These are phyloP conservation scores for Propsilocerus akamusi DNA, from an alignment of 1,140 invertebrate genomes.

Conservation along the genomic window DNA sequence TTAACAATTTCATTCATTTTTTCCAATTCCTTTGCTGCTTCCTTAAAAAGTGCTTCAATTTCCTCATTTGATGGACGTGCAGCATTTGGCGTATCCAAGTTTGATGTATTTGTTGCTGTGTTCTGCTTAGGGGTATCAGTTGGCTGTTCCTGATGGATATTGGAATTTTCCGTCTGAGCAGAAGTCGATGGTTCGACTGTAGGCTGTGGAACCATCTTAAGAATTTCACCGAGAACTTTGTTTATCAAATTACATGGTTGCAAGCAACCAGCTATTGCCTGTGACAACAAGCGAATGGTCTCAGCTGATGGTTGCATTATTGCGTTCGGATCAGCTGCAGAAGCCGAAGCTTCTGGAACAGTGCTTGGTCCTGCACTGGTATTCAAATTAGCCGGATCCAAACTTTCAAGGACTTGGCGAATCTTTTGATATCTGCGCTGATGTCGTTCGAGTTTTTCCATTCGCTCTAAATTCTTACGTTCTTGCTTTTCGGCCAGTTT, in stretches of 20 bases:
- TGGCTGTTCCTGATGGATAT: neutral
- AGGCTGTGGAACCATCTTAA: neutral
- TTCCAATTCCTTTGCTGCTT: neutral
- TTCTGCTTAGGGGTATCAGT: neutral
- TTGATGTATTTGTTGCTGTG: neutral
- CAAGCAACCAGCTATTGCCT: neutral
- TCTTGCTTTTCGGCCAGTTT: neutral
- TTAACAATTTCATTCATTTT: conserved; percentile 2
- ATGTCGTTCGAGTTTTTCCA: neutral
- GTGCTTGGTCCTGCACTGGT: neutral
- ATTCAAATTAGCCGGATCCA: neutral
- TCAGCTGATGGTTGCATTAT: neutral
- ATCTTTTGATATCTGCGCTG: neutral
- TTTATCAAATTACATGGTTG: neutral
- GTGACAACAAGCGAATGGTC: neutral
- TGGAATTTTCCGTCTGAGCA: neutral
- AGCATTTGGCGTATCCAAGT: neutral
- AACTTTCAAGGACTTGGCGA: neutral
- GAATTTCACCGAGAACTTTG: neutral
- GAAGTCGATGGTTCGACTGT: neutral
- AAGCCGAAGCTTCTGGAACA: neutral
- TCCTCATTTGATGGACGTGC: neutral
- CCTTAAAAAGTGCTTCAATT: neutral
- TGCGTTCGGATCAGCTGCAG: neutral
- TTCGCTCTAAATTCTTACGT: neutral